These are phyloP conservation scores for Crenichthys baileyi DNA, from an alignment of 2,797 vertebrate species.

Conservation along the genomic window DNA sequence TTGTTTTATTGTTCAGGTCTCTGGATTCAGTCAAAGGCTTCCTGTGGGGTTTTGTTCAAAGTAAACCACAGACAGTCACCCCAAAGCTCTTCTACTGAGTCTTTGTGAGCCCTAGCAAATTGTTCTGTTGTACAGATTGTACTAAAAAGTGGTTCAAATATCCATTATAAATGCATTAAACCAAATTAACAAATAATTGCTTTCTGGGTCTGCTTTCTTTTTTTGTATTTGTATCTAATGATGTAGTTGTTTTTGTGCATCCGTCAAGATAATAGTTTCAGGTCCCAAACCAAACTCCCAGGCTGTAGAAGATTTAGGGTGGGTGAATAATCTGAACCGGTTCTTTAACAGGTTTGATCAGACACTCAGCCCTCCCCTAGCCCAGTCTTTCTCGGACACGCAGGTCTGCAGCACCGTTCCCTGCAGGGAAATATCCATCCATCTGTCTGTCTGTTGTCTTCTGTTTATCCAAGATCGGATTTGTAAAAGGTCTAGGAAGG, in stretches of 20 bases:
- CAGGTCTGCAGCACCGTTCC: no score
- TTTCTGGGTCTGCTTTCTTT: neutral
- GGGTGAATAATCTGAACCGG: no score
- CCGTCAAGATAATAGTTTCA: neutral
- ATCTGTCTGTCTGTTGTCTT: no score
- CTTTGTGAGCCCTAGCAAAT: neutral
- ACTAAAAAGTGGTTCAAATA: neutral
- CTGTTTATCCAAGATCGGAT: no score
- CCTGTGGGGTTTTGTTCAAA: neutral
- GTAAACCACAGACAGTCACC: neutral
- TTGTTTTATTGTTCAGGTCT: conserved; percentile 1
- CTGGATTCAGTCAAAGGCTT: neutral
- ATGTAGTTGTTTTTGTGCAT: neutral
- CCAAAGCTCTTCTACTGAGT: neutral
- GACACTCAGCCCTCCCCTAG: no score
- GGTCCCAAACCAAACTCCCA: no score
- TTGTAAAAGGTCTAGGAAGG: no score
- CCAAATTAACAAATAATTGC: neutral
- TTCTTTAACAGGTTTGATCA: no score
- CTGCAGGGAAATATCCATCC: no score
- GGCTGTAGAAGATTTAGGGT: no score
- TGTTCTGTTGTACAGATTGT: neutral
- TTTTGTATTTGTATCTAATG: neutral
- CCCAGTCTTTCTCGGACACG: no score
- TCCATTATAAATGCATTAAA: neutral